A percentile compares a stretch with the other conserved stretches of the same genome.
Conservation (phyloP, 2,888 invertebrate genomes). For the Pyrrhia umbra region DNA sequence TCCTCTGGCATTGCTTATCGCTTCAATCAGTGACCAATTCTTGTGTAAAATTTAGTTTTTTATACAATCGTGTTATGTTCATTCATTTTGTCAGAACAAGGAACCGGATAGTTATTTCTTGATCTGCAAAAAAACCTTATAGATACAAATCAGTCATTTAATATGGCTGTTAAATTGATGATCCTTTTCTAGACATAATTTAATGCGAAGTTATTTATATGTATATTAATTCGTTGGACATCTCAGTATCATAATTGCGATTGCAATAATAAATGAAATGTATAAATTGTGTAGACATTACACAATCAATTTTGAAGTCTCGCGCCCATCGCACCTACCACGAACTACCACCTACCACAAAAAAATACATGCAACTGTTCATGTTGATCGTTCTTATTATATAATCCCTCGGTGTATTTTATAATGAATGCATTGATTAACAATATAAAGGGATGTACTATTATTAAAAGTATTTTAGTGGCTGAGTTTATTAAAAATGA, state of each 20-base stretch:
- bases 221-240: background rate
- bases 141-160: conserved; percentile 7
- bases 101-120: background rate
- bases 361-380: conserved; percentile 17
- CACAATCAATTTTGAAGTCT: background rate
- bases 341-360: background rate
- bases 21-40: background rate
- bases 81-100: no score
- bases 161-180: conserved; percentile 15
- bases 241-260: background rate
- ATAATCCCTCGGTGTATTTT: background rate
- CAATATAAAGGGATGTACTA: background rate
- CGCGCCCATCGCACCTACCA: background rate
- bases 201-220: conserved; percentile 1
- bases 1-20: background rate
- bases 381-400: background rate
- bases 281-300: background rate
- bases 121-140: background rate
- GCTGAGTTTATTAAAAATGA: background rate
- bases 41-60: no score
- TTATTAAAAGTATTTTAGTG: conserved; percentile 13
- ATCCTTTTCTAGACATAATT: background rate
- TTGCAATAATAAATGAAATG: conserved; percentile 5
- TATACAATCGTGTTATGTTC: no score
- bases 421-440: conserved; percentile 4